Conservation (phyloP, 2,797 vertebrate species). For the Oophaga sylvatica region DNA sequence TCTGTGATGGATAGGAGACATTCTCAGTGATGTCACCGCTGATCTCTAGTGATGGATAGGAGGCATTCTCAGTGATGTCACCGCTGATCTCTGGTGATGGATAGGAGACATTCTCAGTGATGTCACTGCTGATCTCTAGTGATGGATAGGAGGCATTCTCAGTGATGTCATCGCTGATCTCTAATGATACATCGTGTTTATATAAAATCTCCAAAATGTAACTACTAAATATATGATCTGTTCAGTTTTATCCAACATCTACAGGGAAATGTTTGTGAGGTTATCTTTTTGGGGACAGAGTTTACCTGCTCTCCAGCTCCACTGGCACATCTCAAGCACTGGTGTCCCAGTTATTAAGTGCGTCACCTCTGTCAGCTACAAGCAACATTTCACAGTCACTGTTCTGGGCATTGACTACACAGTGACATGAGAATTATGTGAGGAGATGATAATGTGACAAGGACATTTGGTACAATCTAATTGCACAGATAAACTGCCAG, state of each 20-base stretch:
- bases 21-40: background rate
- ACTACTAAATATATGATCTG: background rate
- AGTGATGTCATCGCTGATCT: background rate
- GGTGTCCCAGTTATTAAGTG: slow-evolving; percentile 78
- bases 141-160: background rate
- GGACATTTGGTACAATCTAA: background rate
- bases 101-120: background rate
- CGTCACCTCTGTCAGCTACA: slow-evolving; percentile 78
- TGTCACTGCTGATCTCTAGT: too few species aligned
- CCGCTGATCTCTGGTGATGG: background rate
- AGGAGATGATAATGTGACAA: slow-evolving; percentile 1
- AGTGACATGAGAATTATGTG: slow-evolving; percentile 28
- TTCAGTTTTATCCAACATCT: background rate
- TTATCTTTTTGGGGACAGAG: slow-evolving; percentile 43
- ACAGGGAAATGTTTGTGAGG: background rate
- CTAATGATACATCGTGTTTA: background rate
- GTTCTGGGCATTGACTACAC: slow-evolving; percentile 36
- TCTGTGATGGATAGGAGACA: background rate
- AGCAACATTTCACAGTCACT: slow-evolving; percentile 76
- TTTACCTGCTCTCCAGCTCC: slow-evolving; percentile 79
- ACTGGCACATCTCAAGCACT: slow-evolving; percentile 77
- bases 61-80: background rate
- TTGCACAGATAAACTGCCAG: slow-evolving; percentile 23
- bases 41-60: too few species aligned
- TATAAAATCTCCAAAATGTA: background rate